Evolutionary conservation across 2,888 invertebrate genomes (phyloP), one percentile per base, ranked within the genome.

Genomic region (Boloria euphrosyne): DNA sequence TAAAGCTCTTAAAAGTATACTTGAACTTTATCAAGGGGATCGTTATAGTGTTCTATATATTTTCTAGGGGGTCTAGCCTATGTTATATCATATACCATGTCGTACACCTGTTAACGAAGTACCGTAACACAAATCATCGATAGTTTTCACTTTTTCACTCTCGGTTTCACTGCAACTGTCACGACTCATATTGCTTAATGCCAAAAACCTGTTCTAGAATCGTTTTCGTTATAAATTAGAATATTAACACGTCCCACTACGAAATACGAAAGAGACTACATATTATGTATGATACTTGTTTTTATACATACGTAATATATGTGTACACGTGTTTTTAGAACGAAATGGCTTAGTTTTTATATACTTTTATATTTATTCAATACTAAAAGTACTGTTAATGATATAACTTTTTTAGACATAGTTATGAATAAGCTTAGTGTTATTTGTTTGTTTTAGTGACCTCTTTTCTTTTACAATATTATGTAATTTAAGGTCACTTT

Each of bases 131-230:
- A n/a, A 57, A 57, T 57, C 43, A 44, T 44, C 22, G 22, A 59
- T 49, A 50, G 52, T 43, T 64, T 64, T 64, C 64, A 64, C 64
- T 64, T 64, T 64, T 51, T 44, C 16, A 43, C 18, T 60, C 51
- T 60, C 60, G 47, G 58, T 64, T 64, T 64, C 64, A 38, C 64
- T 52, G 18, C 17, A 49, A 49, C 14, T 64, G 64, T 46, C 63
- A 57, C 63, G 63, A 62, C 13, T 59, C 49, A 31, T 47, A 31
- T 49, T 49, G 49, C 59, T 49, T 59, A 31, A 59, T 17, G 46
- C 6, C 44, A 18, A 58, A 58, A 64, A 58, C 64, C 52, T 3
- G 64, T 64, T 52, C 14, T 55, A n/a, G 44, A 46, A 14, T 4
- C 44, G n/a, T 44, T 55, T 55, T 57, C 0, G 44, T 44, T 10